Conservation (phyloP, 92 coral and sea anemone species). For the Epizoanthus ramosus region DNA sequence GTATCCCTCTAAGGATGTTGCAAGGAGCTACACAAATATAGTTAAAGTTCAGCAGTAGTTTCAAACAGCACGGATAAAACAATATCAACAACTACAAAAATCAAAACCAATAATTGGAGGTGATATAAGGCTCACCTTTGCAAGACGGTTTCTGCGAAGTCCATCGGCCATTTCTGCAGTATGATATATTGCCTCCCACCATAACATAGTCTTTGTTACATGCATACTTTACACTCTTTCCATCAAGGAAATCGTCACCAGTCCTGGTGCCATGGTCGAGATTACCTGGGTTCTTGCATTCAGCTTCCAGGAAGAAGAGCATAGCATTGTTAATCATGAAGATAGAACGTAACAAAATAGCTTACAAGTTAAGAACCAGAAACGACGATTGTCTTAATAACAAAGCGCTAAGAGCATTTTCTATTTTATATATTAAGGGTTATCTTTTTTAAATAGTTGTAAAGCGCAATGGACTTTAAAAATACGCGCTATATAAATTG, state of each 20-base stretch:
- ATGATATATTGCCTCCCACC: not conserved
- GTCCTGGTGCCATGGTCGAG: not conserved
- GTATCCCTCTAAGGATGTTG: not conserved
- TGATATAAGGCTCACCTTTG: not conserved
- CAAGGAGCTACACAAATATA: not conserved
- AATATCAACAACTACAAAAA: not conserved
- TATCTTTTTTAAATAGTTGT: too few relatives aligned
- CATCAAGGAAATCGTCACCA: not conserved
- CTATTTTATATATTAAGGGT: too few relatives aligned
- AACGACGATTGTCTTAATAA: too few relatives aligned
- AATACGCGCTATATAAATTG: too few relatives aligned
- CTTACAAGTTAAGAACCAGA: too few relatives aligned
- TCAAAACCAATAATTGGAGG: not conserved
- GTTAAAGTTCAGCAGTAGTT: not conserved
- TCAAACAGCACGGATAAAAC: not conserved
- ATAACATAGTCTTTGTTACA: not conserved
- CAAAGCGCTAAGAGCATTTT: too few relatives aligned
- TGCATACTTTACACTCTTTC: not conserved
- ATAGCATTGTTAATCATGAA: not conserved
- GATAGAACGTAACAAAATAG: not conserved
- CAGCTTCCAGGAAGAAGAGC: conserved; percentile 6
- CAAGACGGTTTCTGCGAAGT: not conserved
- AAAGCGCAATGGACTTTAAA: too few relatives aligned
- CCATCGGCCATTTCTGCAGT: not conserved
- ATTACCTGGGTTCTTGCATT: not conserved